A percentile compares a stretch with the other conserved stretches of the same genome.
Conservation (phyloP, 92 coral and sea anemone genomes). For the Metridium senile region DNA sequence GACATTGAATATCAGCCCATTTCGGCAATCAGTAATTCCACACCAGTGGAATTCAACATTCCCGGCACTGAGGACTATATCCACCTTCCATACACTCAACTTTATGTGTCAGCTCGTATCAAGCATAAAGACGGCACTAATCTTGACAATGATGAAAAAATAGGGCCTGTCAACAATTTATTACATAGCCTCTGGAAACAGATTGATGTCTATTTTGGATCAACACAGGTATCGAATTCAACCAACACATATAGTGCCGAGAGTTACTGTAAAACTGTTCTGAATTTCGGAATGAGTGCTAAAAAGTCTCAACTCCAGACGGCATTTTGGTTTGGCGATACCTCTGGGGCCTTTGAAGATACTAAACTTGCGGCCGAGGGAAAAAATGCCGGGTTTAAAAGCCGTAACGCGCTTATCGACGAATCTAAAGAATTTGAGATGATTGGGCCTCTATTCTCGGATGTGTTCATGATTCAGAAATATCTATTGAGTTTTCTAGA, state of each 20-base stretch:
- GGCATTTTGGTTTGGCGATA: constrained; percentile 44
- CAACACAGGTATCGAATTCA: constrained; percentile 21
- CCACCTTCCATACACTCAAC: constrained; percentile 28
- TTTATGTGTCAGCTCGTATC: constrained; percentile 39
- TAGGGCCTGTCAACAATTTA: constrained; percentile 44
- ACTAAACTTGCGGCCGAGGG: constrained; percentile 21
- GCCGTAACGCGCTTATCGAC: constrained; percentile 16
- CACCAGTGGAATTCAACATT: constrained; percentile 46
- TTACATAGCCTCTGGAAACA: constrained; percentile 32
- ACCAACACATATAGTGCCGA: constrained; percentile 34
- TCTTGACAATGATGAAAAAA: constrained; percentile 17
- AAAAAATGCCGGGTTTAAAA: constrained; percentile 45
- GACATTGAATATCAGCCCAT: constrained; percentile 43
- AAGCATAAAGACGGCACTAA: constrained; percentile 29
- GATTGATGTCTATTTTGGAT: constrained; percentile 39
- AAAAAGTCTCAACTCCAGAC: constrained; percentile 26
- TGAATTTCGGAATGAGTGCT: constrained; percentile 47
- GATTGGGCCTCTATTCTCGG: constrained; percentile 34
- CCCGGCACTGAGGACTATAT: constrained; percentile 47
- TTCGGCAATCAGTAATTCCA: constrained; percentile 17
- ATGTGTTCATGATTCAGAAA: constrained; percentile 24
- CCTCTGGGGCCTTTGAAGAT: constrained; percentile 43
- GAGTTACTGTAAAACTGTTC: constrained; percentile 33
- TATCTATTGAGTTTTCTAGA: constrained; percentile 32
- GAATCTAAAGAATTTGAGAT: constrained; percentile 23